Percentiles rank a stretch among this genome's conserved stretches.
Conservation (phyloP, 2,113 vertebrate genomes). For the Upupa epops region DNA sequence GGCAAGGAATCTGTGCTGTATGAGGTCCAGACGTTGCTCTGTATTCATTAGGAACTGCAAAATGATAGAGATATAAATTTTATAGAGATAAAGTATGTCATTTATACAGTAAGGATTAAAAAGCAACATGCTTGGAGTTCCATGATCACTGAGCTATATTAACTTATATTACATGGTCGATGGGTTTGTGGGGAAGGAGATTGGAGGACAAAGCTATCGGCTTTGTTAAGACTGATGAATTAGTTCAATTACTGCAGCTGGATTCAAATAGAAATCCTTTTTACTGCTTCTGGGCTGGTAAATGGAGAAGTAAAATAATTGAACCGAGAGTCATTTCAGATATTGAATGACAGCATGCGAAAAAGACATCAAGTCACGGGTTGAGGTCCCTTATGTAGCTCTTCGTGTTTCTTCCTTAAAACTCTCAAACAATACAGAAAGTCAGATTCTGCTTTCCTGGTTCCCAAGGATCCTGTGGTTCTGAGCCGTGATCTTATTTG, state of each 20-base stretch:
- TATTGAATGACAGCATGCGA: neutral
- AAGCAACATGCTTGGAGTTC: neutral
- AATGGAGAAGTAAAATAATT: neutral
- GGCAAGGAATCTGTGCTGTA: neutral
- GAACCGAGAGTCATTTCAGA: neutral
- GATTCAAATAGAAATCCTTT: neutral
- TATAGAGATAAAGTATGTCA: neutral
- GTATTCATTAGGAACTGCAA: neutral
- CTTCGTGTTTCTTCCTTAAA: neutral
- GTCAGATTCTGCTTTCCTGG: neutral
- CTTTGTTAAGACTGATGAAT: conserved; percentile 27
- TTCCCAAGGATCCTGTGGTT: neutral
- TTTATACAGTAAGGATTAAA: neutral
- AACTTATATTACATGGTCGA: neutral
- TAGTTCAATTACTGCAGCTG: neutral
- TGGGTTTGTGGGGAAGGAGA: neutral
- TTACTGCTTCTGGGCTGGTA: neutral
- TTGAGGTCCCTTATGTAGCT: neutral
- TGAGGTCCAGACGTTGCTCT: neutral
- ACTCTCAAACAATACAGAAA: neutral
- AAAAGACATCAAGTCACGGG: neutral
- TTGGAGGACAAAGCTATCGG: neutral
- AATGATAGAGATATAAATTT: neutral
- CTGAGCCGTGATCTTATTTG: neutral
- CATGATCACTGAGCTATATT: neutral